Base-by-base conservation (phyloP, 2,797 vertebrate species). In the Danio albolineatus region DNA sequence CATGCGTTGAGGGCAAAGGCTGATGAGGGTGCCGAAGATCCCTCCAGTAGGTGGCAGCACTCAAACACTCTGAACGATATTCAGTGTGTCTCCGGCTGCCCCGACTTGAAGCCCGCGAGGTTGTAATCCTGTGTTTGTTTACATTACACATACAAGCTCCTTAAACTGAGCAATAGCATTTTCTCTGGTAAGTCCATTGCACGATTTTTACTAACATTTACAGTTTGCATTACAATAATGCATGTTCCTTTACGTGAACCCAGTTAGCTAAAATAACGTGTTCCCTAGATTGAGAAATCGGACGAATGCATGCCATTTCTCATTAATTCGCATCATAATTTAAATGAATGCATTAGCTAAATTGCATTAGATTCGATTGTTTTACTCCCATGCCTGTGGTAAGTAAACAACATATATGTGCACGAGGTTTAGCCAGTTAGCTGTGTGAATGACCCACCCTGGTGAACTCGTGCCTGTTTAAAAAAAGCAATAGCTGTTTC, bases 41-140 rank as follows among this genome's bases (percentile, higher is more conserved):
- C 41, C 10, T 19, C 36, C 76, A 28, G 54, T 12, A 69, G 76
- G 43, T n/a, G 65, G 44, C 65, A 70, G 76, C 65, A 60, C 65
- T 60, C 14, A 76, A 51, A 76, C 49, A 54, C 14, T 7, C n/a
- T 43, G 48, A 13, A 14, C n/a, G 53, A 17, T 14, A 38, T 64
- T 54, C 48, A n/a, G 48, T 1, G 2, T 53, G 48, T 41, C 9
- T 21, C n/a, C 73, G 64, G 17, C 59, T 53, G 48, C 13, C 19
- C 28, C 2, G 36, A 2, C 0, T 10, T 13, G 21, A 38, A 49
- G n/a, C 44, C 7, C 17, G 36, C 1, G 48, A 38, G 5, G 48
- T n/a, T 59, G 39, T 10, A 41, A 5, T 17, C 3, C 48, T 69
- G 44, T 48, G 39, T 43, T 43, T 28, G 16, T 56, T 61, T 74